A percentile compares a stretch with the other conserved stretches of the same genome.
These are phyloP conservation scores for Eilema griseolum DNA, from an alignment of 2,888 invertebrate species.

Conservation along the genomic window DNA sequence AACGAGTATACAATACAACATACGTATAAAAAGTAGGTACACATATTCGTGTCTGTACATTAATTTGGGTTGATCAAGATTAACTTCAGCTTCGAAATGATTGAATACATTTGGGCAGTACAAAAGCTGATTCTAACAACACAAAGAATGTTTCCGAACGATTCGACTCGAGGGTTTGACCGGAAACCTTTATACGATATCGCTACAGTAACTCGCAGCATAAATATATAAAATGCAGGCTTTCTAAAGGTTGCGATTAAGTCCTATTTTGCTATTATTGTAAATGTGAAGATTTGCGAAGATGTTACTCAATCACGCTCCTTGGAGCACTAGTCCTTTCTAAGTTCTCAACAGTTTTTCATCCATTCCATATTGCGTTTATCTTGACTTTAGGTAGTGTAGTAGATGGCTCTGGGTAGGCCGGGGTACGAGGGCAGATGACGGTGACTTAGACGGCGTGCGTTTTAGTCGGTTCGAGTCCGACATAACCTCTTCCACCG, in stretches of 20 bases:
- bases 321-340: too few relatives aligned
- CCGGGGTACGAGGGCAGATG: too few relatives aligned
- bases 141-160: constrained; percentile 7
- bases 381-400: too few relatives aligned
- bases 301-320: too few relatives aligned
- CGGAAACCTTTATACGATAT: constrained; percentile 17
- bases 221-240: constrained; percentile 7
- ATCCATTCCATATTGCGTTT: too few relatives aligned
- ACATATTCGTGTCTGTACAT: constrained; percentile 24
- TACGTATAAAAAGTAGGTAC: not conserved
- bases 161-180: constrained; percentile 6
- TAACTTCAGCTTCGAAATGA: constrained; percentile 32
- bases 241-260: not conserved
- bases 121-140: constrained; percentile 19
- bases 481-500: too few relatives aligned
- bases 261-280: too few relatives aligned
- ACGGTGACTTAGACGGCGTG: too few relatives aligned
- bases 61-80: constrained; percentile 40
- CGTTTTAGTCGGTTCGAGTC: too few relatives aligned
- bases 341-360: too few relatives aligned
- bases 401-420: too few relatives aligned
- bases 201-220: not conserved
- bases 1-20: not conserved
- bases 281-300: too few relatives aligned
- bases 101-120: constrained; percentile 33